phyloP scores from a whole-genome alignment of 2,113 vertebrate genomes.

The Psephotus haematonotus region DNA sequence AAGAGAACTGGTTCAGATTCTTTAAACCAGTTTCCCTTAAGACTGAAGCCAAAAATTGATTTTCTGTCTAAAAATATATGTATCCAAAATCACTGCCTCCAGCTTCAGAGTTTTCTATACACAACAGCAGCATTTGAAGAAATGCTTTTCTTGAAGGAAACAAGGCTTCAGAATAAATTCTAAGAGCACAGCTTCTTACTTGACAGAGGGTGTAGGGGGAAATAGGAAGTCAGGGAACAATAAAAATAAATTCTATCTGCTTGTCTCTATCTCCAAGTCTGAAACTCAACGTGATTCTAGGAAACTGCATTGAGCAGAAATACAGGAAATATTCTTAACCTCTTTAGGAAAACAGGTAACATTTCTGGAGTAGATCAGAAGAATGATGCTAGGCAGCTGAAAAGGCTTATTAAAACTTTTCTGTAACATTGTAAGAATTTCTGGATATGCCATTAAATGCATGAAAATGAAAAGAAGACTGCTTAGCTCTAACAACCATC shows the following conservation, averaged over 20 bases:
- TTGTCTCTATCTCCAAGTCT: neutral
- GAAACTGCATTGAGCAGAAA: neutral
- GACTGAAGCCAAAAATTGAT: neutral
- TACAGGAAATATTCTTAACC: neutral
- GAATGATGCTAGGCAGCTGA: neutral
- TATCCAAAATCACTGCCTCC: neutral
- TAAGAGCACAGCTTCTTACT: neutral
- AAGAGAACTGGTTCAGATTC: neutral
- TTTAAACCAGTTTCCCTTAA: neutral
- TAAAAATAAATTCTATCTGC: neutral
- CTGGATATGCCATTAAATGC: neutral
- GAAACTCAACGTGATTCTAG: neutral
- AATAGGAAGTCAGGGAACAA: neutral
- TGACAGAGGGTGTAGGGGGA: neutral
- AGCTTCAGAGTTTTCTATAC: neutral
- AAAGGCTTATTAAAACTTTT: neutral
- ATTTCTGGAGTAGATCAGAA: neutral
- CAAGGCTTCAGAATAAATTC: neutral
- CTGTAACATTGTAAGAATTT: neutral
- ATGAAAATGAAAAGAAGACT: neutral
- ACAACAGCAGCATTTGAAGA: neutral
- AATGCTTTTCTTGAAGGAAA: neutral
- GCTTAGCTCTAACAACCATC: neutral
- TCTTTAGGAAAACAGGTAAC: neutral
- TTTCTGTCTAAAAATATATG: neutral